A percentile compares a stretch with the other conserved stretches of the same genome.
phyloP scores from a whole-genome alignment of 2,113 vertebrate genomes.

The Neotoma lepida region DNA sequence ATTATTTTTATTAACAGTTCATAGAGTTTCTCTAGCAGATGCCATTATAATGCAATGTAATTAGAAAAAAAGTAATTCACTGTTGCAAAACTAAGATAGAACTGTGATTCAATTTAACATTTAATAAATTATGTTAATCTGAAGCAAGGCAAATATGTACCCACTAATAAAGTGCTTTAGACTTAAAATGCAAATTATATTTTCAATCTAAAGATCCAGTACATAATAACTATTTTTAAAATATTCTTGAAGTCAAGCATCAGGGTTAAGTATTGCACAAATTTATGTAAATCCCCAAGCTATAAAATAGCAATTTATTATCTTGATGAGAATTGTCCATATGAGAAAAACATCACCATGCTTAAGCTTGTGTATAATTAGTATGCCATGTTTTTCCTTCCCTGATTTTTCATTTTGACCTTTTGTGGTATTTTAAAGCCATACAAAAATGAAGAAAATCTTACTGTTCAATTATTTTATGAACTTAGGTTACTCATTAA shows the following conservation, averaged over 20 bases:
- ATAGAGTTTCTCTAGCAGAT: constrained; percentile 43
- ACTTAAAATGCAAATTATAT: constrained; percentile 43
- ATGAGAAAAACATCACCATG: background rate
- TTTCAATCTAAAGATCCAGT: constrained; percentile 10
- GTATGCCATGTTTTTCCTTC: background rate
- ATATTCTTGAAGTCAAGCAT: constrained; percentile 59
- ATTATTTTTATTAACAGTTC: constrained; percentile 69
- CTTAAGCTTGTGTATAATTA: constrained; percentile 61
- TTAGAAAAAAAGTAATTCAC: constrained; percentile 53
- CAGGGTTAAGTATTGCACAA: constrained; percentile 50
- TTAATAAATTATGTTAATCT: constrained; percentile 67
- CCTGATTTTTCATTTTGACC: constrained; percentile 57
- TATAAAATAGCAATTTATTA: constrained; percentile 61
- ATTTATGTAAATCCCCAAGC: constrained; percentile 53
- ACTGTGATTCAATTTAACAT: constrained; percentile 57
- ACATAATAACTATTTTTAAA: constrained; percentile 23
- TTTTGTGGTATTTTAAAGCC: constrained; percentile 60
- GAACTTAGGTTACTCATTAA: constrained; percentile 49
- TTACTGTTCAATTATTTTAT: constrained; percentile 55
- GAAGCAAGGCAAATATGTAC: constrained; percentile 55
- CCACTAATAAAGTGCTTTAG: constrained; percentile 17
- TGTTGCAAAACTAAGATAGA: constrained; percentile 5
- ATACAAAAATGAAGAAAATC: constrained; percentile 45
- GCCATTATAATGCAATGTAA: constrained; percentile 48
- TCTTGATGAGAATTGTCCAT: constrained; percentile 28